phyloP scores from a whole-genome alignment of 2,888 invertebrate genomes.

The Tetanocera ferruginea region DNA sequence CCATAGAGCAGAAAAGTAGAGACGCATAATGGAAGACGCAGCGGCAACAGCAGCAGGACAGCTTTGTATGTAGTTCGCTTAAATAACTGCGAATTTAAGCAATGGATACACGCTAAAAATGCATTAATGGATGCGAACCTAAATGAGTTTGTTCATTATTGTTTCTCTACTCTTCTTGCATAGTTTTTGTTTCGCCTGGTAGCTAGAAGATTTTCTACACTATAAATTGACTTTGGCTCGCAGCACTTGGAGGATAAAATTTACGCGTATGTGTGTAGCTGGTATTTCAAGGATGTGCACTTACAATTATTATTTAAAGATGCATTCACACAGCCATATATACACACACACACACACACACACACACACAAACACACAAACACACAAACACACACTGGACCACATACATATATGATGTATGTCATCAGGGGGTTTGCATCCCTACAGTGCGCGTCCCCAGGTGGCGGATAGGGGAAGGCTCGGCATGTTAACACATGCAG shows the following conservation, averaged over 20 bases:
- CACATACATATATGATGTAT: too few relatives aligned
- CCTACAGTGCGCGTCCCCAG: too few relatives aligned
- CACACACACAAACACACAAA: neutral
- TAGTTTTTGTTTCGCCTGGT: slow-evolving; percentile 10
- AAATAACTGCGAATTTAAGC: slow-evolving; percentile 23
- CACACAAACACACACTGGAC: too few relatives aligned
- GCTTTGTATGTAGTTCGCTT: neutral
- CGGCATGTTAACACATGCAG: too few relatives aligned
- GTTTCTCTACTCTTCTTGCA: neutral
- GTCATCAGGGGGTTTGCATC: too few relatives aligned
- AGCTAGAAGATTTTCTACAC: neutral
- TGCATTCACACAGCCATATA: neutral
- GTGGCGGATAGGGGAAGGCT: too few relatives aligned
- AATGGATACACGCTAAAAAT: slow-evolving; percentile 23
- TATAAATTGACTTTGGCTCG: neutral
- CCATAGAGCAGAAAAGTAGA: too few relatives aligned
- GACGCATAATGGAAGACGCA: neutral
- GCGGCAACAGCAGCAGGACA: neutral
- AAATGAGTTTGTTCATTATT: slow-evolving; percentile 21
- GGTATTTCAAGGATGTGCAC: slow-evolving; percentile 4
- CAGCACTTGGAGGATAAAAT: neutral
- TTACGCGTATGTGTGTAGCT: neutral
- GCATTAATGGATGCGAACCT: slow-evolving; percentile 15
- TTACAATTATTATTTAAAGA: slow-evolving; percentile 12
- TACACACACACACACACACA: neutral